Evolutionary conservation across 2,888 invertebrate genomes (phyloP), one percentile per base, ranked within the genome.

Genomic region (Pristionchus maxplancki): DNA sequence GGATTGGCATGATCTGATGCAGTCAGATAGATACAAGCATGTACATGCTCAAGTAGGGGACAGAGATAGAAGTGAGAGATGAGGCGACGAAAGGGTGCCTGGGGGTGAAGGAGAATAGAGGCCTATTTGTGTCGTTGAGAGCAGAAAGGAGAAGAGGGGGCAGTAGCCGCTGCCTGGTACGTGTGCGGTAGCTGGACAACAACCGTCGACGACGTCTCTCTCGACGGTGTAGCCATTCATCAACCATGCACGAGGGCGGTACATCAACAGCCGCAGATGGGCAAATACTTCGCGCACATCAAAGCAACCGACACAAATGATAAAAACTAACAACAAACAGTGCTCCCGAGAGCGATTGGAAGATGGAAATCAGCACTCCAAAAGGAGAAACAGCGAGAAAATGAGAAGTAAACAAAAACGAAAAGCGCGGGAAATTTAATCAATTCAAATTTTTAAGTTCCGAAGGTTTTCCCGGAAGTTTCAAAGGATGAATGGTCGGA

Each of bases 131-230:
- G 82, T n/a, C 37, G 44, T n/a, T n/a, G 78, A 78, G 78, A 44
- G 44, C 40, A 78, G 37, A 71, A 37, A 71, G 37, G 71, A 64
- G 37, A 31, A 40, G 74, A 78, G 44, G 48, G 78, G 31, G 82
- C 24, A 83, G 82, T 83, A 34, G 82, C 53, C 82, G 82, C 82
- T 40, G 82, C 82, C 82, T 83, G 82, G 82, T 83, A 83, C 82
- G 82, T 83, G 82, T 78, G 81, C 31, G 48, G 81, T 34, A 31
- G 53, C 17, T n/a, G 20, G 34, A 34, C 50, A 50, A 53, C 53
- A 83, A 83, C 20, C 1, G 31, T n/a, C 82, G 82, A 53, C 82
- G 82, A 34, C 37, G 31, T 37, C 71, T 71, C 81, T 40, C 44
- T 34, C 37, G 40, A 24, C 44, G 78, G 78, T 78, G 74, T 74